phyloP scores from a whole-genome alignment of 1,140 invertebrate species.

The Trinorchestia longiramus region DNA sequence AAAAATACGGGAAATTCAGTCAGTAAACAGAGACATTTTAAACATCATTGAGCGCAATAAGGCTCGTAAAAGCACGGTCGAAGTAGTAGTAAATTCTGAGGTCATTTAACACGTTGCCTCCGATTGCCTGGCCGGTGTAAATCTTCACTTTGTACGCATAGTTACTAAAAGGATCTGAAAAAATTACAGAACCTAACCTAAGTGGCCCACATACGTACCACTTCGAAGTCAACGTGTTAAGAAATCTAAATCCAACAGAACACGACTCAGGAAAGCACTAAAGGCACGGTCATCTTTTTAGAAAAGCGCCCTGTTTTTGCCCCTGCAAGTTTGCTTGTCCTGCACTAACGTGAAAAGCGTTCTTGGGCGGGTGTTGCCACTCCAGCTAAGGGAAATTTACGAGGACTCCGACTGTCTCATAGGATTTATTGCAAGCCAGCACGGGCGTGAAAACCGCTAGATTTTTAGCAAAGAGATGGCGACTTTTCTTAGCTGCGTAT shows the following conservation, averaged over 20 bases:
- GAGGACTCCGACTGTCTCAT: conserved; percentile 33
- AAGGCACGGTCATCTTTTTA: not conserved
- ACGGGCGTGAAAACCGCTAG: conserved; percentile 21
- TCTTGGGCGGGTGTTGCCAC: conserved; percentile 13
- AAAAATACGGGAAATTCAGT: not conserved
- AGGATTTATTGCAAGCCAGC: conserved; percentile 41
- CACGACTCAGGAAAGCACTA: not conserved
- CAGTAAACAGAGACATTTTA: not conserved
- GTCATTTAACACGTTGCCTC: too few species aligned
- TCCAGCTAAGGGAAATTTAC: conserved; percentile 41
- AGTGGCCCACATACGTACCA: too few species aligned
- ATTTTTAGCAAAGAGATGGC: conserved; percentile 10
- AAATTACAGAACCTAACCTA: too few species aligned
- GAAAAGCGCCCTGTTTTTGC: not conserved
- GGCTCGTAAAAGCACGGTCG: not conserved
- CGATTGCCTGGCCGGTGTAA: too few species aligned
- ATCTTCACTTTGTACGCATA: too few species aligned
- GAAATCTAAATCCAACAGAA: not conserved
- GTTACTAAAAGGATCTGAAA: too few species aligned
- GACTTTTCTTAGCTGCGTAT: conserved; percentile 13
- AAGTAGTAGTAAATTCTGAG: not conserved
- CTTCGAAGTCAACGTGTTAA: too few species aligned
- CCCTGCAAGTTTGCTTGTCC: not conserved
- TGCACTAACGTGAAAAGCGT: not conserved
- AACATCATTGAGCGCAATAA: too few species aligned